Conservation (phyloP, 1,140 invertebrate species). For the Contarinia nasturtii region DNA sequence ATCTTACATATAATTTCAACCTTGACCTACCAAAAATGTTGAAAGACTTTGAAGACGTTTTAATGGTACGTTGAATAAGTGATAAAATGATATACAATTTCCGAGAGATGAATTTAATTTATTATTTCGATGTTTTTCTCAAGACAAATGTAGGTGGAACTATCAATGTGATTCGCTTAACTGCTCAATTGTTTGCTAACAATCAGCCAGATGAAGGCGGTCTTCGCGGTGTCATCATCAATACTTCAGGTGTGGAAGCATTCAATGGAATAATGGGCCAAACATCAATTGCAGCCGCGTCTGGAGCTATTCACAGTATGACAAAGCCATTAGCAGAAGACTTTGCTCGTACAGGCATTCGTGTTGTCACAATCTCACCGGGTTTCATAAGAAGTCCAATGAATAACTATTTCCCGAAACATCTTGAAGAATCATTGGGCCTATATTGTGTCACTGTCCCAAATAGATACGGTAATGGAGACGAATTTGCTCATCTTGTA, state of each 20-base stretch:
- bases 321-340: constrained; percentile 87
- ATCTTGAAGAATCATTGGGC: too few relatives aligned
- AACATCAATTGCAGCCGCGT: constrained; percentile 79
- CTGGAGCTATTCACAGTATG: constrained; percentile 79
- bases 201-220: constrained; percentile 67
- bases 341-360: too few relatives aligned
- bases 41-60: constrained; percentile 37
- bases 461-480: too few relatives aligned
- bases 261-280: constrained; percentile 93
- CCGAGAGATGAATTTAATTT: too few relatives aligned
- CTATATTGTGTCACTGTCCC: too few relatives aligned
- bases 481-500: too few relatives aligned
- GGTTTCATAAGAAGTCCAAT: too few relatives aligned
- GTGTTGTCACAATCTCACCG: too few relatives aligned
- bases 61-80: constrained; percentile 23
- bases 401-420: too few relatives aligned
- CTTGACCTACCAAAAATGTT: constrained; percentile 59
- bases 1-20: constrained; percentile 71
- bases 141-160: too few relatives aligned
- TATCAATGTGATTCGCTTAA: constrained; percentile 82
- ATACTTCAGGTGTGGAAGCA: constrained; percentile 87
- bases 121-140: too few relatives aligned
- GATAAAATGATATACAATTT: too few relatives aligned
- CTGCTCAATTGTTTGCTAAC: constrained; percentile 59
- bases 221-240: constrained; percentile 81